Evolutionary conservation across 30 jellyfish, hydroid and myxozoan species (phyloP).

Genomic region (Turritopsis rubra): DNA sequence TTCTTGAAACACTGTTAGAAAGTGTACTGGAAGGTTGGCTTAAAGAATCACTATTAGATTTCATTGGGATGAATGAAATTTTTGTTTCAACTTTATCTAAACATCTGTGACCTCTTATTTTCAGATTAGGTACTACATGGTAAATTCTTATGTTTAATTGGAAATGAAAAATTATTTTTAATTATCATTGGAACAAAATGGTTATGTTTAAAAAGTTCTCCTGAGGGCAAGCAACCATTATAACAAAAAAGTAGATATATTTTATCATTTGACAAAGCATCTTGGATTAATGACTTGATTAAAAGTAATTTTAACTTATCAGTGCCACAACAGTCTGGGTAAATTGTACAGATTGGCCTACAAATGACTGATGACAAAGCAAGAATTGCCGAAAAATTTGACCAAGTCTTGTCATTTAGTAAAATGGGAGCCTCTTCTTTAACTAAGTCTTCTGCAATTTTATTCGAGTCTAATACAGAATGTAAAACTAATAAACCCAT

Average conservation of each 20-base stretch:
- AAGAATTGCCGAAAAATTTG: neutral
- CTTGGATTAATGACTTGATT: neutral
- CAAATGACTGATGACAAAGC: neutral
- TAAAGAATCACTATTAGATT: neutral
- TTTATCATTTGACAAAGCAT: neutral
- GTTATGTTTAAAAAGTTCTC: neutral
- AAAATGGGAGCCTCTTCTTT: neutral
- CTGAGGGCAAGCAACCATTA: neutral
- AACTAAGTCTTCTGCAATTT: neutral
- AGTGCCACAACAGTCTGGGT: neutral
- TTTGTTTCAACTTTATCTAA: neutral
- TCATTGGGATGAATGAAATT: neutral
- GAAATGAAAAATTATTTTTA: neutral
- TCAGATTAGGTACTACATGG: neutral
- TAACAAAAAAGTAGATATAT: neutral
- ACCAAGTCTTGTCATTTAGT: neutral
- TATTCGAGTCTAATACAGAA: neutral
- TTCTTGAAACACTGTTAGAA: neutral
- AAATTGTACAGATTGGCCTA: neutral
- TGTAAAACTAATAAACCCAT: neutral
- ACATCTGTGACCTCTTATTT: neutral
- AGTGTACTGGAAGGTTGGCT: neutral
- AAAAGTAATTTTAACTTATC: neutral
- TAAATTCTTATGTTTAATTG: neutral
- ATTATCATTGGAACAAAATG: neutral